Base-by-base conservation (phyloP, 2,797 vertebrate species). In the Acipenser oxyrinchus region DNA sequence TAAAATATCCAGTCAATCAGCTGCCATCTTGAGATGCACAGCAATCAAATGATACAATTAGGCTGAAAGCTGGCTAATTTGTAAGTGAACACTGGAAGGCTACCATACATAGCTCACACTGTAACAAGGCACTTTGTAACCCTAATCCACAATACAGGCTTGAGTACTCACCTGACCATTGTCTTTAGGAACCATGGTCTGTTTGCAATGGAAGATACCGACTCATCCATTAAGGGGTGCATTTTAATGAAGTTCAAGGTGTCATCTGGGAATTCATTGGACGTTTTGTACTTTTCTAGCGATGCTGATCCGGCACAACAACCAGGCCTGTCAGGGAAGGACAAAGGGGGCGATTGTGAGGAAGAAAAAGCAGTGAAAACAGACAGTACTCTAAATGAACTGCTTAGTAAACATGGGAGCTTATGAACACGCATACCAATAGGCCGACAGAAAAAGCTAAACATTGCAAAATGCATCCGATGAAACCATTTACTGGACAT, bases 231-330 rank as follows among this genome's bases (percentile, higher is more conserved):
- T 77, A 99, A 87, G 1, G 96, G 95, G 80, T 99, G 96, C 58
- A 94, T 93, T 89, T 99, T 99, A 83, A 99, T 96, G 82, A 99
- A 99, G 85, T 97, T 99, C 76, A 99, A 86, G 4, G 95, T 98
- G 76, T 99, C 96, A 6, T 99, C 96, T 0, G 96, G 96, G 74
- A 99, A 97, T 84, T 98, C 95, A 1, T 93, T 99, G 82, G 96
- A 99, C 7, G 92, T 90, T 76, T 91, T 82, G 65, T 93, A 97
- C 79, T 86, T 92, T 86, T 98, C 94, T 84, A 93, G 84, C 10
- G 89, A 89, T 4, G 87, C 73, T 48, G 91, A 90, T 51, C 93
- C 93, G 10, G 95, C 95, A 66, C 96, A 99, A 77, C 85, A 95
- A 67, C 96, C 96, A 12, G 96, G 96, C 77, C 96, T 99, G 78